A percentile compares a stretch with the other conserved stretches of the same genome.
These are phyloP conservation scores for Notechis scutatus DNA, from an alignment of 2,113 vertebrate genomes.

Conservation along the genomic window DNA sequence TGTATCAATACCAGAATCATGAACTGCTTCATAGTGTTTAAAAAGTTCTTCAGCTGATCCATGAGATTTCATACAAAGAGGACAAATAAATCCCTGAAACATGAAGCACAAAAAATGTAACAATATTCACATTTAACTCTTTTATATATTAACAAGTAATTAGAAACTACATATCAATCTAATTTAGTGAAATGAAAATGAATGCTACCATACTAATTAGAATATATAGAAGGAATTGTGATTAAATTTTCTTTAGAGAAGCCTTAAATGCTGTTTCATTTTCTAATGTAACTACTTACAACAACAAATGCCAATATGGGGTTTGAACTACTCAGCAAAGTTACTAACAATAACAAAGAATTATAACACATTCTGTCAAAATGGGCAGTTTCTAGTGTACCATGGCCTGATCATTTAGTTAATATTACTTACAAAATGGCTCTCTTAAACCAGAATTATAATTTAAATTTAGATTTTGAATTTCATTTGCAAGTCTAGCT, in stretches of 20 bases:
- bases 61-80: slow-evolving; percentile 98
- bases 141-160: not conserved
- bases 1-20: slow-evolving; percentile 85
- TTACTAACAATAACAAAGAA: not conserved
- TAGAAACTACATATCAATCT: not conserved
- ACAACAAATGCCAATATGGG: not conserved
- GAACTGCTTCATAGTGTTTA: slow-evolving; percentile 95
- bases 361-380: not conserved
- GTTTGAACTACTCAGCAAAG: not conserved
- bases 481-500: not conserved
- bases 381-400: not conserved
- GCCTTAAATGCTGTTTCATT: not conserved
- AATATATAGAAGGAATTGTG: not conserved
- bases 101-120: slow-evolving; percentile 51
- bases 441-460: not conserved
- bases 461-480: not conserved
- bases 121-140: not conserved
- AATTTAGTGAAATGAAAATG: not conserved
- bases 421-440: not conserved
- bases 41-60: slow-evolving; percentile 96
- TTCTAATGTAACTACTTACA: not conserved
- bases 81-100: slow-evolving; percentile 95
- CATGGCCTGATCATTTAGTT: not conserved
- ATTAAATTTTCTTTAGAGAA: not conserved
- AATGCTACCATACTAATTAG: not conserved